Evolutionary conservation across 2,888 invertebrate genomes (phyloP), one percentile per base, ranked within the genome.

Genomic region (Papilio demoleus): DNA sequence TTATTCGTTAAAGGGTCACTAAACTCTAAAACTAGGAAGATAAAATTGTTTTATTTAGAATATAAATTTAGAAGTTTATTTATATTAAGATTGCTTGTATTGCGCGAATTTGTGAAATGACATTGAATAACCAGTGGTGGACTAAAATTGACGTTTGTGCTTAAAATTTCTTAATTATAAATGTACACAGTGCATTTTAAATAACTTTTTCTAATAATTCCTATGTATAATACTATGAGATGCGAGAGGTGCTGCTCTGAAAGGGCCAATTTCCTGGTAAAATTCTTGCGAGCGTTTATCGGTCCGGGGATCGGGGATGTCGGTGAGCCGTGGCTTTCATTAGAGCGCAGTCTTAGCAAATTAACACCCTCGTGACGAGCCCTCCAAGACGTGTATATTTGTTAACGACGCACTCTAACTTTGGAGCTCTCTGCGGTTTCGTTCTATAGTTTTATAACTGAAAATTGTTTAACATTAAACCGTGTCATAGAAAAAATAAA

Each of bases 241-340:
- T 12, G 78, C 76, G 81, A 84, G 81, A 85, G 74, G 81, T 79
- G 77, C 79, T 79, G 76, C 80, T 79, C 67, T 87, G 79, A 86
- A 89, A 88, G 83, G 85, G 85, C 81, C 89, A 92, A 92, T 92
- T 91, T 92, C 91, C 92, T 88, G 87, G 87, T 72, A 79, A 81
- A 85, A 87, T 88, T 86, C 88, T 87, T 86, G 87, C 75, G 81
- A 79, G 82, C 81, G 83, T 80, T 86, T 89, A 90, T 91, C 90
- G 81, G 76, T 75, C 71, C 80, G 77, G 83, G 84, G 85, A 88
- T 88, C 88, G 71, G 73, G 77, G 82, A 79, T 82, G 87, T 86
- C 85, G 80, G 85, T 86, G 86, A 88, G 88, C 84, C 88, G 86
- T 80, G 77, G 83, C 87, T 90, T 90, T 91, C 91, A 91, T 91